Conservation (phyloP, 2,113 vertebrate species). For the Motacilla tschutschensis region DNA sequence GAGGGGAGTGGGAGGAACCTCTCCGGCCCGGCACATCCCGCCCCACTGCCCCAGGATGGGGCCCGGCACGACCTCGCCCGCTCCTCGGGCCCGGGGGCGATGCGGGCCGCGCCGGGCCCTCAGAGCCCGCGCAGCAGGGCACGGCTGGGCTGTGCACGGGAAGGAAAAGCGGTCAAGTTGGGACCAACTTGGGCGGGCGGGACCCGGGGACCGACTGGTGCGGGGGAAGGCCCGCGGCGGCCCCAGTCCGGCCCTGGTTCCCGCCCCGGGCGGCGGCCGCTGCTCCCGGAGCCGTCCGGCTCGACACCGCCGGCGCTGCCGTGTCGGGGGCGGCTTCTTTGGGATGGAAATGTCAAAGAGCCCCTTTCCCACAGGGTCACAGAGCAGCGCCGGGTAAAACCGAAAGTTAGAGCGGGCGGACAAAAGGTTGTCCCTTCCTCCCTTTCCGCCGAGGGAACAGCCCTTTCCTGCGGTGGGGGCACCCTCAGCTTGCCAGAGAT, state of each 20-base stretch:
- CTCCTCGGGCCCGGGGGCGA: not conserved
- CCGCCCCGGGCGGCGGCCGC: not conserved
- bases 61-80: not conserved
- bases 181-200: not conserved
- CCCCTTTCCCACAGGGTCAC: not conserved
- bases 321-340: not conserved
- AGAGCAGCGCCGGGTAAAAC: not conserved
- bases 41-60: not conserved
- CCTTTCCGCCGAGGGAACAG: not conserved
- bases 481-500: not conserved
- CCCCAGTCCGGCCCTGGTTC: not conserved
- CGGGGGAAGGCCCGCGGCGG: not conserved
- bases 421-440: not conserved
- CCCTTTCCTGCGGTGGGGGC: not conserved
- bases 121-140: not conserved
- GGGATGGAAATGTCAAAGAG: not conserved
- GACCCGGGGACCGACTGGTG: not conserved
- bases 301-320: not conserved
- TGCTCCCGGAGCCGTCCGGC: not conserved
- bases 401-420: conserved; percentile 13
- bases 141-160: not conserved
- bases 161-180: not conserved
- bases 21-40: not conserved
- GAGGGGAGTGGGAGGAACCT: not conserved
- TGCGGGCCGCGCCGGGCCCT: not conserved